Evolutionary conservation across 2,113 vertebrate genomes (phyloP).

Genomic region (Nansenia antarctica): DNA sequence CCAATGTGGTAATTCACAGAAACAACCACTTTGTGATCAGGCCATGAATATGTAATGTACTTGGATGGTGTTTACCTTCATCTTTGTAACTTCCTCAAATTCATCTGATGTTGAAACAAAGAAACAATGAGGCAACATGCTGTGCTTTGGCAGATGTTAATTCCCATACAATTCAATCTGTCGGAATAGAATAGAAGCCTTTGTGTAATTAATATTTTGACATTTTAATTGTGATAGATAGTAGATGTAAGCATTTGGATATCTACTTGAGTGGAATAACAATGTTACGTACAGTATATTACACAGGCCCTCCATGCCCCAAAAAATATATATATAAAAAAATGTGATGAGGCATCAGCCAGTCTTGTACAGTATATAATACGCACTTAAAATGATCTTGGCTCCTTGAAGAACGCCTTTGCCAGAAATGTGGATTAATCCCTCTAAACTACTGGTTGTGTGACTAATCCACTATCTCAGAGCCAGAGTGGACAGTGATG

Average conservation of each 20-base stretch:
- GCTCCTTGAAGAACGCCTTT: neutral
- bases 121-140: slow-evolving; percentile 15
- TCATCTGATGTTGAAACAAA: slow-evolving; percentile 32
- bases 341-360: neutral
- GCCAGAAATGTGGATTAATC: slow-evolving; percentile 45
- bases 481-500: slow-evolving; percentile 44
- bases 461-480: slow-evolving; percentile 22
- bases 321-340: neutral
- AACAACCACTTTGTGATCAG: neutral
- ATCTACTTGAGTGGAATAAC: neutral
- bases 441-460: slow-evolving; percentile 30
- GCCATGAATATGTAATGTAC: slow-evolving; percentile 6
- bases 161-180: neutral
- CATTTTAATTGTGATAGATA: neutral
- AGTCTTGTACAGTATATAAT: neutral
- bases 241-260: neutral
- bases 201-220: neutral
- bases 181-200: neutral
- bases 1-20: neutral
- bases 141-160: slow-evolving; percentile 42
- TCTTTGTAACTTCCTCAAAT: slow-evolving; percentile 44
- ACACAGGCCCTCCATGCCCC: neutral
- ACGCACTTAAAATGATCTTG: slow-evolving; percentile 10
- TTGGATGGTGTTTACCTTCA: slow-evolving; percentile 19
- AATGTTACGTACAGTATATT: neutral